phyloP scores from a whole-genome alignment of 2,113 vertebrate genomes.

The Xenopus borealis region DNA sequence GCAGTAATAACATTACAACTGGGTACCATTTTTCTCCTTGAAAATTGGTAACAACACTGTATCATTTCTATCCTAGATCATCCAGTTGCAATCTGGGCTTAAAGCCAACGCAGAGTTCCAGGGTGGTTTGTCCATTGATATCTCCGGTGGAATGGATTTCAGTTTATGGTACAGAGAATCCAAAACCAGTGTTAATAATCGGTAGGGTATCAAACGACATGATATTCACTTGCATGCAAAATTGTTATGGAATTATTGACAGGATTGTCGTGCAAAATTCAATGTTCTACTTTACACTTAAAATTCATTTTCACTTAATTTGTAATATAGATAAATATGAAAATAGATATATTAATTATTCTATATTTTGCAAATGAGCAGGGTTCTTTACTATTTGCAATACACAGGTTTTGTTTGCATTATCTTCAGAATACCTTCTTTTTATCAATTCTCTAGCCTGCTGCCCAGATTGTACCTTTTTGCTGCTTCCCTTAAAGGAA shows the following conservation, averaged over 20 bases:
- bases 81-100: constrained; percentile 89
- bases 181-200: constrained; percentile 91
- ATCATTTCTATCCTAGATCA: constrained; percentile 63
- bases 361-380: too few species aligned
- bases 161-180: constrained; percentile 98
- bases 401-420: too few species aligned
- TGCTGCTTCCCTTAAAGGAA: too few species aligned
- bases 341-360: too few species aligned
- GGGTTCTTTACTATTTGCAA: too few species aligned
- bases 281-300: not conserved
- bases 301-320: not conserved
- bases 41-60: not conserved
- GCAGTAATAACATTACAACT: too few species aligned
- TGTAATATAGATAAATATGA: not conserved
- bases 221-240: not conserved
- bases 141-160: constrained; percentile 95
- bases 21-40: too few species aligned
- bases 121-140: constrained; percentile 90
- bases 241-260: not conserved
- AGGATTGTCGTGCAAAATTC: not conserved
- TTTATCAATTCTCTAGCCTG: too few species aligned
- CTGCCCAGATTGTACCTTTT: too few species aligned
- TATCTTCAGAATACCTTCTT: too few species aligned
- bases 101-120: constrained; percentile 77
- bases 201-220: constrained; percentile 62